phyloP scores from a whole-genome alignment of 1,140 invertebrate species.

The Ectropis grisescens region DNA sequence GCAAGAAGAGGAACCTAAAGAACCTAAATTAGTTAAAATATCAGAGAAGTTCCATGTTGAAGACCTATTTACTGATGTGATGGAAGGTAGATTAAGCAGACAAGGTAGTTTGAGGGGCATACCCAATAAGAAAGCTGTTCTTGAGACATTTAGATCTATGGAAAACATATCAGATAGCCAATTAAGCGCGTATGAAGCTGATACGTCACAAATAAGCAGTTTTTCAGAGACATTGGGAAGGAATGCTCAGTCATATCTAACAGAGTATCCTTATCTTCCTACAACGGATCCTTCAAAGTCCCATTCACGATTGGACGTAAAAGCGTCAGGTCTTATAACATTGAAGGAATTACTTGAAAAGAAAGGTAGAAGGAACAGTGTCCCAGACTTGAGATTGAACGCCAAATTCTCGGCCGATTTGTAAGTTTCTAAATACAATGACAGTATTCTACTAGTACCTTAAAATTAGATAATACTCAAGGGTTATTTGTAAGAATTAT shows the following conservation, averaged over 20 bases:
- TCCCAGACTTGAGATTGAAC: slow-evolving; percentile 58
- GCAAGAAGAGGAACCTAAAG: slow-evolving; percentile 26
- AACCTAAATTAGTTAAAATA: slow-evolving; percentile 56
- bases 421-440: slow-evolving; percentile 21
- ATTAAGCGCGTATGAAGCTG: slow-evolving; percentile 55
- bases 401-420: slow-evolving; percentile 45
- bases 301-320: slow-evolving; percentile 57
- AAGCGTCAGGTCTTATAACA: slow-evolving; percentile 57
- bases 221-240: slow-evolving; percentile 49
- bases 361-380: slow-evolving; percentile 60
- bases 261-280: slow-evolving; percentile 64
- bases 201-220: slow-evolving; percentile 46
- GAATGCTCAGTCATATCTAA: slow-evolving; percentile 63
- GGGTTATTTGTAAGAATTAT: slow-evolving; percentile 2
- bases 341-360: slow-evolving; percentile 52
- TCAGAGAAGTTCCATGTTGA: slow-evolving; percentile 69
- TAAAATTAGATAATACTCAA: slow-evolving; percentile 24
- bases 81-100: slow-evolving; percentile 52
- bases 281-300: slow-evolving; percentile 63
- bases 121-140: slow-evolving; percentile 66
- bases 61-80: slow-evolving; percentile 64
- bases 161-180: slow-evolving; percentile 57
- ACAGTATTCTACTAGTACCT: slow-evolving; percentile 39
- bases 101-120: slow-evolving; percentile 67
- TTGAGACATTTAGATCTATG: slow-evolving; percentile 67